Evolutionary conservation across 2,888 invertebrate genomes (phyloP).

Genomic region (Nomada flava): DNA sequence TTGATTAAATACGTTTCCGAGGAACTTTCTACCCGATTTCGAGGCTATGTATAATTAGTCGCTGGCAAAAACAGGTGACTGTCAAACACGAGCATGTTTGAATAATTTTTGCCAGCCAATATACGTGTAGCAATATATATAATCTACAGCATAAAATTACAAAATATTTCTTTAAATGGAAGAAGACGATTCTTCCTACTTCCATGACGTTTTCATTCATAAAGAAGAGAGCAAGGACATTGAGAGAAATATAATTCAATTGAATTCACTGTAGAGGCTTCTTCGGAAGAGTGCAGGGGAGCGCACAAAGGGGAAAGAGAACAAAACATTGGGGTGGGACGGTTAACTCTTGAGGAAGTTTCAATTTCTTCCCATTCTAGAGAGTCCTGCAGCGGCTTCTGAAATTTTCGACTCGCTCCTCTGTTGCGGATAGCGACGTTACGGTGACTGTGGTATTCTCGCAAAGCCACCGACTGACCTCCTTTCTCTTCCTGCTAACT

Average conservation of each 20-base stretch:
- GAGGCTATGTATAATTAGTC: not conserved
- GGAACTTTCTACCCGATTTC: too few relatives aligned
- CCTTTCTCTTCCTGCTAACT: constrained; percentile 23
- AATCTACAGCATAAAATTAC: too few relatives aligned
- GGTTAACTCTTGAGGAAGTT: constrained; percentile 24
- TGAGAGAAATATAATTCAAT: too few relatives aligned
- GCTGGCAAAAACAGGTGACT: constrained; percentile 3
- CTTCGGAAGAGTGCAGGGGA: not conserved
- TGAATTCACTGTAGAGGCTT: not conserved
- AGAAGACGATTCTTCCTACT: not conserved
- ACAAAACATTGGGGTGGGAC: not conserved
- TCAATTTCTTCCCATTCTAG: constrained; percentile 33
- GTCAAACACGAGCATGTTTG: not conserved
- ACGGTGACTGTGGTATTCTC: constrained; percentile 23
- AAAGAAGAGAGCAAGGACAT: not conserved
- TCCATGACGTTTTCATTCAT: not conserved
- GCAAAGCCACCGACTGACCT: constrained; percentile 38
- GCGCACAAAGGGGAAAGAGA: too few relatives aligned
- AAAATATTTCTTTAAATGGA: too few relatives aligned
- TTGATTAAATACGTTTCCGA: too few relatives aligned
- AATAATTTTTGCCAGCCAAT: constrained; percentile 4
- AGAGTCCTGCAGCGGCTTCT: constrained; percentile 14
- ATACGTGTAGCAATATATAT: too few relatives aligned
- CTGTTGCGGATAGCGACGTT: constrained; percentile 20
- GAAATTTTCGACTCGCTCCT: constrained; percentile 36